These are phyloP conservation scores for Pachycephala philippinensis DNA, from an alignment of 2,113 vertebrate species.

Conservation along the genomic window DNA sequence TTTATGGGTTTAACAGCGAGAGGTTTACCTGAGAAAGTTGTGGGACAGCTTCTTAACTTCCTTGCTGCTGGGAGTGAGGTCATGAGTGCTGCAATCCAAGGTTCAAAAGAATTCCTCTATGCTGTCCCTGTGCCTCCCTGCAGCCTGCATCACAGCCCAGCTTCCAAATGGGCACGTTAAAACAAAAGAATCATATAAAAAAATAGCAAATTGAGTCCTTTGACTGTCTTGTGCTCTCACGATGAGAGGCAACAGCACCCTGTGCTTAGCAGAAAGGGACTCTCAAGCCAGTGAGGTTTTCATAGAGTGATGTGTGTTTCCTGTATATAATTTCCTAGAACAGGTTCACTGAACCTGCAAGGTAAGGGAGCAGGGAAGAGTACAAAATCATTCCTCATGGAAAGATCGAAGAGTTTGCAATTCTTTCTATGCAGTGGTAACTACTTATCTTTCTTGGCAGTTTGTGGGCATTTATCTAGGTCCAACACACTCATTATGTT, in stretches of 20 bases:
- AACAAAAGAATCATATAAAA: background rate
- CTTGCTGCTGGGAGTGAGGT: background rate
- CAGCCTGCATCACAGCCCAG: background rate
- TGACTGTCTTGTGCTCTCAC: background rate
- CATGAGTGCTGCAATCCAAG: background rate
- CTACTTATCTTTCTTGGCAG: background rate
- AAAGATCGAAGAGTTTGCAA: background rate
- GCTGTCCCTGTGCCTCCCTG: background rate
- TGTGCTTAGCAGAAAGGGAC: background rate
- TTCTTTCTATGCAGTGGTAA: background rate
- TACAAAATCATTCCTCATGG: background rate
- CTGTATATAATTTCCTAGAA: background rate
- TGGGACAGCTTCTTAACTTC: background rate
- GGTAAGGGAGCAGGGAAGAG: background rate
- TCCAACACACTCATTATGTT: background rate
- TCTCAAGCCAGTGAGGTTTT: background rate
- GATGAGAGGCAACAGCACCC: background rate
- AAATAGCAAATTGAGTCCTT: background rate
- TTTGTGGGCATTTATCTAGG: background rate
- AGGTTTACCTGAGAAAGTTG: background rate
- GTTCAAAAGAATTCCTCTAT: background rate
- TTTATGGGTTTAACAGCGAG: background rate
- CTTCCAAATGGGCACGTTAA: background rate
- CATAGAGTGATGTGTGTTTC: background rate
- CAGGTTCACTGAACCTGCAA: background rate